Evolutionary conservation across 2,888 invertebrate species (phyloP).

Genomic region (Metallyticus violacea): DNA sequence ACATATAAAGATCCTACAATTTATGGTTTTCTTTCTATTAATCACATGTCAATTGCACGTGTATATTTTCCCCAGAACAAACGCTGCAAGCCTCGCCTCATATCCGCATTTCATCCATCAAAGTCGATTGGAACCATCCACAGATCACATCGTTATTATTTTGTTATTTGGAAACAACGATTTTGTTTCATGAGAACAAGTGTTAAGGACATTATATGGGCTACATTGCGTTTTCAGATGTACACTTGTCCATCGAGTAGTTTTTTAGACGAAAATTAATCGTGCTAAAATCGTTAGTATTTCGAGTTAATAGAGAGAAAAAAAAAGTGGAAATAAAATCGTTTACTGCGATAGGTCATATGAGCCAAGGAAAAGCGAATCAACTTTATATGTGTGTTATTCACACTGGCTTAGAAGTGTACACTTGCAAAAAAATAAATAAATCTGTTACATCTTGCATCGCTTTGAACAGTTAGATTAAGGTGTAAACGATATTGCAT

Average conservation of each 20-base stretch:
- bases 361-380: too few species aligned
- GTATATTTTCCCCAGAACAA: background rate
- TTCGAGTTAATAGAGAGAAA: too few species aligned
- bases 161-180: background rate
- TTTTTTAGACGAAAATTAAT: too few species aligned
- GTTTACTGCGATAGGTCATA: too few species aligned
- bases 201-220: background rate
- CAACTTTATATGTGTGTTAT: too few species aligned
- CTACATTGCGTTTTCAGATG: background rate
- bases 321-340: too few species aligned
- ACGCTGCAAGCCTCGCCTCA: slow-evolving; percentile 1
- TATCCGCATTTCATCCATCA: slow-evolving; percentile 13
- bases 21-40: slow-evolving; percentile 4
- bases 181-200: background rate
- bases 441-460: too few species aligned
- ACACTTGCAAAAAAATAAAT: too few species aligned
- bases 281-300: too few species aligned
- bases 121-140: background rate
- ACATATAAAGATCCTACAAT: background rate
- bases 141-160: background rate
- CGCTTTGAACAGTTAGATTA: too few species aligned
- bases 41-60: slow-evolving; percentile 3
- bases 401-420: too few species aligned
- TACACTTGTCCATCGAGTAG: background rate
- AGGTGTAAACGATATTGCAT: too few species aligned